Base-by-base conservation (phyloP, 2,797 vertebrate genomes). In the Nasua narica region DNA sequence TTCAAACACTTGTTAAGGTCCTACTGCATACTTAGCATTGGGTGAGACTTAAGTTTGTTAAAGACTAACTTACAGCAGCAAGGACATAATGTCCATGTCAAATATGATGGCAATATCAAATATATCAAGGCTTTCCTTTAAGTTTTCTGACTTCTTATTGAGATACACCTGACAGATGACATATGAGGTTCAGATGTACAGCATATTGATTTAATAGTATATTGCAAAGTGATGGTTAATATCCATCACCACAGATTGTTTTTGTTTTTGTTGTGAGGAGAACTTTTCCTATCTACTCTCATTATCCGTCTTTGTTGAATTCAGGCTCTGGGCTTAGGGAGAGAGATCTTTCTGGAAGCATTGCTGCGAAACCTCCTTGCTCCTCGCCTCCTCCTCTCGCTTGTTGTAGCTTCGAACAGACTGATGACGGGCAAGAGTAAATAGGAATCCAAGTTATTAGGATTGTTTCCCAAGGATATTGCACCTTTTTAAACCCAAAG, bases 401-500 rank as follows among this genome's bases (percentile, higher is more conserved):
- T 70, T 74, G 4, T 37, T 93, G 43, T 50, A 90, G 89, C 60
- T 90, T 91, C 90, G 88, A 82, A 56, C 91, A 92, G 52, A 90
- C 32, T 88, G n/a, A 86, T 94, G 54, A 65, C 11, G 46, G 69
- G 35, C 35, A 48, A 97, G 91, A 77, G 76, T 77, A 94, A 95
- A 76, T 91, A 70, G 62, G 87, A 94, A 96, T 76, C 19, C 2
- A 67, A 54, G 56, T 96, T 86, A 94, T 79, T 94, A 46, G 58
- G 52, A 89, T 87, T 78, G 27, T 87, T 97, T 97, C 94, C 87
- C 83, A 96, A 98, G 96, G 96, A 97, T 81, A 94, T 94, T 77
- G n/a, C 92, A 97, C 94, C 87, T 96, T 95, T 98, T 92, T 91
- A 98, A 97, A 96, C 60, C 69, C 88, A 94, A 77, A 84, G 84